Percentiles rank a stretch among this genome's conserved stretches.
phyloP scores from a whole-genome alignment of 2,797 vertebrate species.

The Schizopygopsis malacanthus region DNA sequence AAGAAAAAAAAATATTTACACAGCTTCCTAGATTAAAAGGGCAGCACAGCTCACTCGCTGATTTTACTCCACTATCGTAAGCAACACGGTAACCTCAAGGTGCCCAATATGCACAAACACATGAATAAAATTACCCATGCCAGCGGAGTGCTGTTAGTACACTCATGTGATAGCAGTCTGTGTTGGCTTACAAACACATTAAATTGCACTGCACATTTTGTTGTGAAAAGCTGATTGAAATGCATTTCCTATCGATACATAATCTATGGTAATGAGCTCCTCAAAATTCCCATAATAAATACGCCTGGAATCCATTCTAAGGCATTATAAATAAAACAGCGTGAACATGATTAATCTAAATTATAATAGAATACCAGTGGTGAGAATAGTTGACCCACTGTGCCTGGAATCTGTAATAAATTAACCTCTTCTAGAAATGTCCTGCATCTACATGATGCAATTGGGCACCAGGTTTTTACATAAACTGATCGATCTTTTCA shows the following conservation, averaged over 20 bases:
- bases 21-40: neutral
- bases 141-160: conserved; percentile 28
- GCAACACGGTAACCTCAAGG: conserved; percentile 9
- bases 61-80: conserved; percentile 6
- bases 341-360: conserved; percentile 76
- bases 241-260: conserved; percentile 75
- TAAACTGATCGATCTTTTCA: conserved; percentile 50
- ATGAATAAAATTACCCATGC: conserved; percentile 35
- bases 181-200: conserved; percentile 48
- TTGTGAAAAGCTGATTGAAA: conserved; percentile 72
- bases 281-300: conserved; percentile 77
- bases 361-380: conserved; percentile 72
- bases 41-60: neutral
- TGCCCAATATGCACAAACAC: neutral
- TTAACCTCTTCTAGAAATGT: conserved; percentile 58
- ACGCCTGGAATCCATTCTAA: conserved; percentile 73
- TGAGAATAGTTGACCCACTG: conserved; percentile 62
- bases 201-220: conserved; percentile 60
- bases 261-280: conserved; percentile 80
- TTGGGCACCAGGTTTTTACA: conserved; percentile 15
- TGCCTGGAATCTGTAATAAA: conserved; percentile 71
- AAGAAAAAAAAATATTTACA: no score
- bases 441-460: conserved; percentile 53
- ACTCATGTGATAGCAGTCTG: conserved; percentile 52
- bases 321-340: conserved; percentile 81